Percentiles rank a stretch among this genome's conserved stretches.
Evolutionary conservation across 2,797 vertebrate species (phyloP).

Genomic region (Micropoecilia bifurca): DNA sequence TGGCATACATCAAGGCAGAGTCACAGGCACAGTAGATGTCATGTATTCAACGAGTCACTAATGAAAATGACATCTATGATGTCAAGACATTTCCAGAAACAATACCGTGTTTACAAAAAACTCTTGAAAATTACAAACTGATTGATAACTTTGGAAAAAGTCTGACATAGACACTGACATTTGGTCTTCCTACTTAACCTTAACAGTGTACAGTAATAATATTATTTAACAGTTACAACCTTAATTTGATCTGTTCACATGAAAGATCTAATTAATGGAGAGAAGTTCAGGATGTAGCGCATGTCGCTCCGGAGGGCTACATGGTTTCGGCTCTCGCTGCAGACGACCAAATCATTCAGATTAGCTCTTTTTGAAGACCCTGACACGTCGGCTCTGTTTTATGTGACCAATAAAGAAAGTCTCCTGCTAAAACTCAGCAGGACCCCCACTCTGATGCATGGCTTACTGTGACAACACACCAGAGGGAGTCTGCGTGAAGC

Average conservation of each 20-base stretch:
- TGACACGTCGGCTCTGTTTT: slow-evolving; percentile 70
- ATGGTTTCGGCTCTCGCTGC: slow-evolving; percentile 50
- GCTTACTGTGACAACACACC: slow-evolving; percentile 78
- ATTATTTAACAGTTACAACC: slow-evolving; percentile 46
- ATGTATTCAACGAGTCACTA: background rate
- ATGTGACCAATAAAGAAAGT: slow-evolving; percentile 66
- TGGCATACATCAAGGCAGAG: background rate
- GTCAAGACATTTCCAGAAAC: background rate
- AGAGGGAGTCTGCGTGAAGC: slow-evolving; percentile 77
- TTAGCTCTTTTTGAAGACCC: slow-evolving; percentile 76
- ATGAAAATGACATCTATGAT: background rate
- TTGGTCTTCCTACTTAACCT: slow-evolving; percentile 14
- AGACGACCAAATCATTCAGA: slow-evolving; percentile 77
- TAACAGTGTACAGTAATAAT: slow-evolving; percentile 16
- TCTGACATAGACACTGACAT: background rate
- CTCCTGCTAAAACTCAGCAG: slow-evolving; percentile 71
- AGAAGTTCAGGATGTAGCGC: slow-evolving; percentile 45
- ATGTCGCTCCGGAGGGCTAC: background rate
- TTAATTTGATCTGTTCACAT: slow-evolving; percentile 66
- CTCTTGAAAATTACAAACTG: background rate
- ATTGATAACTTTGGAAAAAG: background rate
- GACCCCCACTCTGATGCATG: slow-evolving; percentile 81
- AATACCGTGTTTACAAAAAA: background rate
- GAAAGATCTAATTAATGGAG: slow-evolving; percentile 69
- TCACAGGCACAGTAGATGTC: background rate